Conservation (phyloP, 2,113 vertebrate genomes). For the Gymnarchus niloticus region DNA sequence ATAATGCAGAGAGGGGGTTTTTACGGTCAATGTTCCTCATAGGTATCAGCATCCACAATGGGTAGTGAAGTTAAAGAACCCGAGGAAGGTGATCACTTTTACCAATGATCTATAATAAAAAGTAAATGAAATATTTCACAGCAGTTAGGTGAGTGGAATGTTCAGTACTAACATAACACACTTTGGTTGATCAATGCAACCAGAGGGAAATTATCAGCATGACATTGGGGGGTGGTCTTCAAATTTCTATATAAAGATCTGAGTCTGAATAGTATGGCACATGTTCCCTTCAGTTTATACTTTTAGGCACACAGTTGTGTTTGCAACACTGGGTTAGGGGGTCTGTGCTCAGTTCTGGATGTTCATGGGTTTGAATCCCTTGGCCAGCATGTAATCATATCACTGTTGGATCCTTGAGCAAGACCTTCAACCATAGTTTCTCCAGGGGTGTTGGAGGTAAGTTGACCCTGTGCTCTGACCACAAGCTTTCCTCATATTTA, state of each 20-base stretch:
- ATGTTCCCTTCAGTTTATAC: neutral
- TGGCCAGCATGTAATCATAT: too few relatives aligned
- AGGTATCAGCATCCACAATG: neutral
- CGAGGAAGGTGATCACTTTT: neutral
- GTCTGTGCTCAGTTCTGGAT: too few relatives aligned
- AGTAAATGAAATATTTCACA: neutral
- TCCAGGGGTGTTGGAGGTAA: too few relatives aligned
- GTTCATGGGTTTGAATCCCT: too few relatives aligned
- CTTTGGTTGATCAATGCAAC: neutral
- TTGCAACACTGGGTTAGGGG: too few relatives aligned
- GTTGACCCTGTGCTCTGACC: too few relatives aligned
- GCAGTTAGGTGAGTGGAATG: neutral
- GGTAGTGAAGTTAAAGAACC: neutral
- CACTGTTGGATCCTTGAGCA: too few relatives aligned
- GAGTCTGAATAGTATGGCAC: neutral
- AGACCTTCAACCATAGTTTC: too few relatives aligned
- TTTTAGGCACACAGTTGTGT: neutral
- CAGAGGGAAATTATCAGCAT: neutral
- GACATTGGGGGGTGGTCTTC: neutral
- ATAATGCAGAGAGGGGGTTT: neutral
- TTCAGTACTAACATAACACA: neutral
- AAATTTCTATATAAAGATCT: neutral
- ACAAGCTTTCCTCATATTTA: too few relatives aligned
- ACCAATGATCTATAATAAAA: neutral
- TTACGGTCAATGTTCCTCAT: neutral